phyloP scores from a whole-genome alignment of 2,113 vertebrate genomes.

The Anseranas semipalmata region DNA sequence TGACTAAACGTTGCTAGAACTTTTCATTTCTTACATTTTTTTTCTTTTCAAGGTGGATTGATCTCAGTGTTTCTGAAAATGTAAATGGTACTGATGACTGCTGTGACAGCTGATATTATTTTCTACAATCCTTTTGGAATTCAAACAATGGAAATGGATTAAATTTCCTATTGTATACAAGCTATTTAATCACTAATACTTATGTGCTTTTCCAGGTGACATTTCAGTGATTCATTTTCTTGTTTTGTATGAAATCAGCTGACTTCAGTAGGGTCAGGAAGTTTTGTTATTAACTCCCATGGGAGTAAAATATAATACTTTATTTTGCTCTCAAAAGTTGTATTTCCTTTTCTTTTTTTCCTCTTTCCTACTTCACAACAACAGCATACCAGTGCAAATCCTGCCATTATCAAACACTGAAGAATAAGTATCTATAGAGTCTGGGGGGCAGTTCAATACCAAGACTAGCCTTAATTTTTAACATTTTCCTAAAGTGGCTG shows the following conservation, averaged over 20 bases:
- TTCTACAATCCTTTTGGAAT: slow-evolving; percentile 9
- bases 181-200: not conserved
- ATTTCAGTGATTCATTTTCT: slow-evolving; percentile 1
- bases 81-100: slow-evolving; percentile 17
- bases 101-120: not conserved
- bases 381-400: not conserved
- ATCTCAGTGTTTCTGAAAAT: slow-evolving; percentile 6
- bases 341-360: slow-evolving; percentile 13
- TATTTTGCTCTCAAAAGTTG: slow-evolving; percentile 41
- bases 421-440: not conserved
- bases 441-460: not conserved
- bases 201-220: not conserved
- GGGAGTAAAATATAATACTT: slow-evolving; percentile 42
- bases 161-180: slow-evolving; percentile 14
- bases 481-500: not conserved
- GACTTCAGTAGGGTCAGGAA: not conserved
- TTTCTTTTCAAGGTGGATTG: not conserved
- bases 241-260: slow-evolving; percentile 28
- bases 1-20: slow-evolving; percentile 12
- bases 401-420: not conserved
- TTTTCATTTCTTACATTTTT: slow-evolving; percentile 10
- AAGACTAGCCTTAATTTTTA: not conserved
- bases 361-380: not conserved
- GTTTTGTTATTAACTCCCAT: not conserved
- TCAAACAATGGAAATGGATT: not conserved